A percentile compares a stretch with the other conserved stretches of the same genome.
Evolutionary conservation across 1,140 invertebrate genomes (phyloP).

Genomic region (Pogonomyrmex californicus): DNA sequence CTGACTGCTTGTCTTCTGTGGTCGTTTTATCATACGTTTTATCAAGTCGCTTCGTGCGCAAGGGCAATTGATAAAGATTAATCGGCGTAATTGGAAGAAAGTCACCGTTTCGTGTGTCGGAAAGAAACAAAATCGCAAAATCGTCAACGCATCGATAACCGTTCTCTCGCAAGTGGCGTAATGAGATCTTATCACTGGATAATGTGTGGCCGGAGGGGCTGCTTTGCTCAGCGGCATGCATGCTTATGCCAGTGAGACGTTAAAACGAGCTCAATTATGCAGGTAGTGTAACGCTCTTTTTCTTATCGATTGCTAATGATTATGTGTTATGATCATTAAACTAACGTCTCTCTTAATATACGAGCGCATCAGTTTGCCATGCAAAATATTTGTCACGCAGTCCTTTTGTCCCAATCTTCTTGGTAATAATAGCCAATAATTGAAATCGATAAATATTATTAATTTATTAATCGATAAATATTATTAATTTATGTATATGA

Average conservation of each 20-base stretch:
- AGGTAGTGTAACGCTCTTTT: conserved; percentile 52
- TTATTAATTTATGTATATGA: not conserved
- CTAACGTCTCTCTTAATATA: conserved; percentile 51
- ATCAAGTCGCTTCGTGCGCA: not conserved
- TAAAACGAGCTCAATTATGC: conserved; percentile 53
- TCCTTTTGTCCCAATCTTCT: not conserved
- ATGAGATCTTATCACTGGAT: conserved; percentile 69
- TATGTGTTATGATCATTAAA: conserved; percentile 49
- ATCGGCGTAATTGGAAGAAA: conserved; percentile 3
- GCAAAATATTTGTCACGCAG: not conserved
- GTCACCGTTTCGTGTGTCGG: not conserved
- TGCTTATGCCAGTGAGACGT: conserved; percentile 51
- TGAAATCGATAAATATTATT: conserved; percentile 6
- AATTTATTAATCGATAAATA: not conserved
- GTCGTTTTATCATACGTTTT: not conserved
- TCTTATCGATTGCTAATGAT: conserved; percentile 61
- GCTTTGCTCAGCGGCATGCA: conserved; percentile 43
- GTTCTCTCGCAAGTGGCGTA: not conserved
- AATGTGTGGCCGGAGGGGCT: conserved; percentile 52
- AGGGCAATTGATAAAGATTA: conserved; percentile 46
- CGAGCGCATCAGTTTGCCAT: not conserved
- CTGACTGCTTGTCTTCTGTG: not conserved
- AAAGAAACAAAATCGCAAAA: conserved; percentile 41
- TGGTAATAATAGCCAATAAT: not conserved
- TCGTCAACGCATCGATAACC: conserved; percentile 56